Conservation (phyloP, 2,797 vertebrate genomes). For the Poecilia gillii region DNA sequence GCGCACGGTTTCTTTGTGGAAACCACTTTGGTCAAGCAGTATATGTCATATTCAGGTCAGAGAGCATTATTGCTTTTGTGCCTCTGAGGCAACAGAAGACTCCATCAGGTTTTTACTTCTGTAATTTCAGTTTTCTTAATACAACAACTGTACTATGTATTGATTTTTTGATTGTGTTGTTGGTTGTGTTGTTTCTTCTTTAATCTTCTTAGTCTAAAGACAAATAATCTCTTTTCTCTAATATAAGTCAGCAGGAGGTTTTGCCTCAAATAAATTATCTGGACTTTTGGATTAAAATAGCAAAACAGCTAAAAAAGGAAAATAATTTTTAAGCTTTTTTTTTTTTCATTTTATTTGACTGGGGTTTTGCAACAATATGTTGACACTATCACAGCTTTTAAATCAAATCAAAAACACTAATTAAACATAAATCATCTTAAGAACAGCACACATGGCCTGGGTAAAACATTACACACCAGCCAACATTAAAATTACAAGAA, state of each 20-base stretch:
- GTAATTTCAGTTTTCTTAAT: conserved; percentile 51
- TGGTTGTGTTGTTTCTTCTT: conserved; percentile 52
- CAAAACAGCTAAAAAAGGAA: not conserved
- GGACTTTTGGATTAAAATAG: not conserved
- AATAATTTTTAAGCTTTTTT: not conserved
- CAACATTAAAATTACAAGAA: not conserved
- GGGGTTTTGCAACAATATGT: not conserved
- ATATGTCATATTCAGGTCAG: conserved; percentile 25
- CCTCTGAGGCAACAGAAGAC: conserved; percentile 37
- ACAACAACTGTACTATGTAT: conserved; percentile 43
- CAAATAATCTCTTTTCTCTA: conserved; percentile 43
- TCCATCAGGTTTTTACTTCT: conserved; percentile 63
- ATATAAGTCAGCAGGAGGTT: conserved; percentile 10
- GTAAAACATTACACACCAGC: too few species aligned
- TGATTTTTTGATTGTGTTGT: conserved; percentile 64
- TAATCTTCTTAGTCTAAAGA: conserved; percentile 40
- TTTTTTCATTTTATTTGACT: not conserved
- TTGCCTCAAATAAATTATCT: conserved; percentile 15
- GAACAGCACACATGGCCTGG: not conserved
- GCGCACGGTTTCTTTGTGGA: conserved; percentile 32
- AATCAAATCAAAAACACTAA: not conserved
- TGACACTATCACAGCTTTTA: not conserved
- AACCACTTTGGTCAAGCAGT: conserved; percentile 44
- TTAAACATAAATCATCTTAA: not conserved
- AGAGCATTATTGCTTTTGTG: conserved; percentile 42